phyloP scores from a whole-genome alignment of 1,140 invertebrate species.

The Goniozus legneri region DNA sequence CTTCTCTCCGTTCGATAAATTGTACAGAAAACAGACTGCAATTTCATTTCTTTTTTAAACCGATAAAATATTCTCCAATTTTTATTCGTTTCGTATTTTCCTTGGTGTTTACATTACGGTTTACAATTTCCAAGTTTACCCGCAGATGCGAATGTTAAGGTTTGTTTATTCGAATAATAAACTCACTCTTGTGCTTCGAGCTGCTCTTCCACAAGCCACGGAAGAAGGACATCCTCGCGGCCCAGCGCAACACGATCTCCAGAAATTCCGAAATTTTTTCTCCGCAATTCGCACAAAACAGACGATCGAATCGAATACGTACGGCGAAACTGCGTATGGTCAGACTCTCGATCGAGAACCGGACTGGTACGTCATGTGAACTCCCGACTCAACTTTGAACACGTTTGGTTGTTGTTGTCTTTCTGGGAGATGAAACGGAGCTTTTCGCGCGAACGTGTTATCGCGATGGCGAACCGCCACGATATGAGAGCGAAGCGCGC shows the following conservation, averaged over 20 bases:
- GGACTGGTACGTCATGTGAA: background rate
- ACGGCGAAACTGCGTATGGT: background rate
- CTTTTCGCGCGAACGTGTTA: constrained; percentile 3
- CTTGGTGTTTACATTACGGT: background rate
- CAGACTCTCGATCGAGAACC: no score
- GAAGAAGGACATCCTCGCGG: constrained; percentile 56
- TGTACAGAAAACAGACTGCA: background rate
- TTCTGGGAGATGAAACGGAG: background rate
- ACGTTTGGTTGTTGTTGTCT: background rate
- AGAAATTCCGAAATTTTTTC: constrained; percentile 13
- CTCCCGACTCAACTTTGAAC: background rate
- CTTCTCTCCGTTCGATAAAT: no score
- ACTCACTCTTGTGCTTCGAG: constrained; percentile 69
- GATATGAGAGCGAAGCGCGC: constrained; percentile 20
- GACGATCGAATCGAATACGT: background rate
- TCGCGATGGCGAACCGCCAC: constrained; percentile 22
- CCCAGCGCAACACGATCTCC: constrained; percentile 8
- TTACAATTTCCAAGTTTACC: no score
- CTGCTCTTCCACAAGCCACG: constrained; percentile 65
- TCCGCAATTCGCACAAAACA: background rate
- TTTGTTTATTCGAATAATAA: background rate
- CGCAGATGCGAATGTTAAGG: no score
- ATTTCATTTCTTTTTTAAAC: background rate
- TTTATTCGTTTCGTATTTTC: background rate
- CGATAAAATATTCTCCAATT: background rate